Percentiles rank a stretch among this genome's conserved stretches.
These are phyloP conservation scores for Rhopalosiphum padi DNA, from an alignment of 1,140 invertebrate species.

Conservation along the genomic window DNA sequence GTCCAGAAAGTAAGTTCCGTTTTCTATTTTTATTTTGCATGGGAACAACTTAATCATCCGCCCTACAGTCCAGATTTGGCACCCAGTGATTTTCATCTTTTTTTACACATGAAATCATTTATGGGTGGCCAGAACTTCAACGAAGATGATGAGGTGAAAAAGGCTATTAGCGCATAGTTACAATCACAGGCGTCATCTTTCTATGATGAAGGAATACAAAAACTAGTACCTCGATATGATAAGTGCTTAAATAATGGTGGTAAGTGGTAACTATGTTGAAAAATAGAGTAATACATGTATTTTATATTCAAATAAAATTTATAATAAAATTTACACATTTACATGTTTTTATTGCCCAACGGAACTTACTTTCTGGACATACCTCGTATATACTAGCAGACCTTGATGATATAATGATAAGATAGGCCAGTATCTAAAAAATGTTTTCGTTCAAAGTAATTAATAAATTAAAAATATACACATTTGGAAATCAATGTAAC, in stretches of 20 bases:
- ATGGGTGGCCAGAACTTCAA: not conserved
- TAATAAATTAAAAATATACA: no score
- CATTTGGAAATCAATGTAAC: no score
- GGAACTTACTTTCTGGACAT: no score
- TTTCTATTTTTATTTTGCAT: no score
- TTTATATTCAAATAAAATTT: no score
- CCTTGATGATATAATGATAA: no score
- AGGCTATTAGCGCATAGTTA: not conserved
- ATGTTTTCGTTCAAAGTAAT: no score
- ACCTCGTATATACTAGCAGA: no score
- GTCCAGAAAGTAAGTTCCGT: no score
- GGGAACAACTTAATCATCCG: no score
- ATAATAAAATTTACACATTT: no score
- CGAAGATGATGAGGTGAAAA: not conserved
- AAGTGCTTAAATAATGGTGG: not conserved
- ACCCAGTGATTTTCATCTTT: not conserved
- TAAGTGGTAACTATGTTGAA: not conserved
- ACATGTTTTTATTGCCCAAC: not conserved
- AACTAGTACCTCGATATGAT: not conserved
- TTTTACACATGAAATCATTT: not conserved
- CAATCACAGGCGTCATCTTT: not conserved
- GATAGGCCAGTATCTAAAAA: no score
- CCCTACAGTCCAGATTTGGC: not conserved
- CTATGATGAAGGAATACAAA: not conserved
- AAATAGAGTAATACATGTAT: not conserved